phyloP scores from a whole-genome alignment of 2,113 vertebrate species.

The Ceyx melanurus region DNA sequence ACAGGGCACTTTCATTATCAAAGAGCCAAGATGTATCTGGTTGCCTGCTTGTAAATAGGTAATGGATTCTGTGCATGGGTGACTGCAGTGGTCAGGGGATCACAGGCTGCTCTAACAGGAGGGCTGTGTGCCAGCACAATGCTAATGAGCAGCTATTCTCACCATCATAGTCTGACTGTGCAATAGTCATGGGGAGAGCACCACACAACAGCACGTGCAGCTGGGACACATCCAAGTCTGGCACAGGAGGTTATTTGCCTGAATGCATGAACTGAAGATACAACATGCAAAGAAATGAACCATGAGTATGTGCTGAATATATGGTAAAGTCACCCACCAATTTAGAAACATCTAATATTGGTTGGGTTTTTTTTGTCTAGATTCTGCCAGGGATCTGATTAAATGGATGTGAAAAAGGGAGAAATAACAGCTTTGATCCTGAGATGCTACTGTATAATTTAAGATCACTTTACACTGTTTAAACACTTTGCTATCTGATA shows the following conservation, averaged over 20 bases:
- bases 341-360: neutral
- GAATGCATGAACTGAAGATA: neutral
- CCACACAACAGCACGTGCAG: neutral
- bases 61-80: constrained; percentile 24
- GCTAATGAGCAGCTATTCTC: neutral
- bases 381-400: neutral
- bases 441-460: neutral
- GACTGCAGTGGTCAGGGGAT: constrained; percentile 2
- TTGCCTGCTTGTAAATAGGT: neutral
- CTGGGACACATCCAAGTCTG: neutral
- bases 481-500: neutral
- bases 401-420: neutral
- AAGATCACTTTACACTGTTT: neutral
- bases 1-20: neutral
- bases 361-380: neutral
- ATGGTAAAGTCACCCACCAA: neutral
- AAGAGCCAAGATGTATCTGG: neutral
- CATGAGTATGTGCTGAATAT: neutral
- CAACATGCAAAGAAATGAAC: neutral
- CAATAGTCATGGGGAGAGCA: neutral
- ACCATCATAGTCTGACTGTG: neutral
- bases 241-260: neutral
- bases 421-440: neutral
- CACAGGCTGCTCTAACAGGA: neutral
- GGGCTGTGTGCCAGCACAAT: neutral